A percentile compares a stretch with the other conserved stretches of the same genome.
These are phyloP conservation scores for Pseudachorutes palmiensis DNA, from an alignment of 1,140 invertebrate genomes.

Conservation along the genomic window DNA sequence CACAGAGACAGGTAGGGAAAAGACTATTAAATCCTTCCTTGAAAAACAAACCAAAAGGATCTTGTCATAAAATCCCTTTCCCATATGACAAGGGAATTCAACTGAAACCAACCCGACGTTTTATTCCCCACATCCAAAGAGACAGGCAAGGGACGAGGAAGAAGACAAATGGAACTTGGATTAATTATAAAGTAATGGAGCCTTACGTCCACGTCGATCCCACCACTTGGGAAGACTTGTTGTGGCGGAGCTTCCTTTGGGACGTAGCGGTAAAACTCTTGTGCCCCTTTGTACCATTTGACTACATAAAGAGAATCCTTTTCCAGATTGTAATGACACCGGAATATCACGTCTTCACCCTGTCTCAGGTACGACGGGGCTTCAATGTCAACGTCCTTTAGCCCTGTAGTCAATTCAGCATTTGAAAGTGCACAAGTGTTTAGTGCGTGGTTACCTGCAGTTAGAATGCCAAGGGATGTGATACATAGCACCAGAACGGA, in stretches of 20 bases:
- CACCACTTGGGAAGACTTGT: conserved; percentile 15
- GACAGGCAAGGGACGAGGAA: too few relatives aligned
- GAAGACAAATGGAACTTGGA: too few relatives aligned
- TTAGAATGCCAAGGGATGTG: too few relatives aligned
- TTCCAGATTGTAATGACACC: conserved; percentile 71
- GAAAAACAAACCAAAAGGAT: neutral
- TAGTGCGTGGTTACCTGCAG: too few relatives aligned
- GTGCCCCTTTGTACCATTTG: conserved; percentile 43
- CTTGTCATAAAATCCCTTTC: neutral
- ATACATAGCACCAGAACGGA: too few relatives aligned
- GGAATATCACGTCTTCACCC: conserved; percentile 60
- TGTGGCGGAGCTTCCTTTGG: conserved; percentile 18
- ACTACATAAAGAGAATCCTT: conserved; percentile 66
- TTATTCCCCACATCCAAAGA: too few relatives aligned
- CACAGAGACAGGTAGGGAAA: neutral
- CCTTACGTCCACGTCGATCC: conserved; percentile 18
- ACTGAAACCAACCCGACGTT: too few relatives aligned
- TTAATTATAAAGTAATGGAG: too few relatives aligned
- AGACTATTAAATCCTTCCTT: neutral
- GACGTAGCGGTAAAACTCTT: conserved; percentile 12
- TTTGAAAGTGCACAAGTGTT: too few relatives aligned
- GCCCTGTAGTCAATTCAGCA: too few relatives aligned
- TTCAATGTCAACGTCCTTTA: conserved; percentile 45
- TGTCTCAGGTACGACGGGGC: conserved; percentile 58
- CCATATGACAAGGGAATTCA: neutral